Evolutionary conservation across 2,113 vertebrate species (phyloP).

Genomic region (Columba janthina): DNA sequence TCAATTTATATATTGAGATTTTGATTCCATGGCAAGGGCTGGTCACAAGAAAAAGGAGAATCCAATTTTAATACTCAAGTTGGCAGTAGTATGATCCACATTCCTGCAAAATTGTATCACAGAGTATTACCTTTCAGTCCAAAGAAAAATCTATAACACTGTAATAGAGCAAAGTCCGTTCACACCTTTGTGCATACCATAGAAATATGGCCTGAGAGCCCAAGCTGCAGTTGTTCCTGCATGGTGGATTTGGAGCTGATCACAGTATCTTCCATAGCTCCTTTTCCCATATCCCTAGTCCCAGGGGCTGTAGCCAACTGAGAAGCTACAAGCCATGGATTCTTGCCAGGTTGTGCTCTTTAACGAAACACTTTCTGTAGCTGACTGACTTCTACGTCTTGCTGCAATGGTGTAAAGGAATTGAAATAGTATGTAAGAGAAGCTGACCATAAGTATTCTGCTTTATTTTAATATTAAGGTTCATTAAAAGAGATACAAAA

Average conservation of each 20-base stretch:
- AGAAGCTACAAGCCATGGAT: background rate
- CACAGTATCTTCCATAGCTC: rapidly evolving
- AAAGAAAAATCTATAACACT: background rate
- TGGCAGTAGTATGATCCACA: background rate
- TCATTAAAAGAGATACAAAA: background rate
- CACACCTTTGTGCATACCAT: background rate
- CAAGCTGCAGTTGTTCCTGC: background rate
- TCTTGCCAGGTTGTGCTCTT: background rate
- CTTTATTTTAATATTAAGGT: background rate
- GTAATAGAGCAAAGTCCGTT: background rate
- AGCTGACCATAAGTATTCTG: background rate
- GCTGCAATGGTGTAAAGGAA: background rate
- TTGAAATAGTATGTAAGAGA: background rate
- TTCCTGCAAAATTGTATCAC: background rate
- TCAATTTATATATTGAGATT: background rate
- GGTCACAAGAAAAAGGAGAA: background rate
- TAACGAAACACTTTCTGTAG: background rate
- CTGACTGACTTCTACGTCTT: background rate
- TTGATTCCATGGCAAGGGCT: background rate
- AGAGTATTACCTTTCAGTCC: background rate
- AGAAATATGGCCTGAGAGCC: background rate
- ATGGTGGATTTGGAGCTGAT: background rate
- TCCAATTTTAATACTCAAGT: background rate
- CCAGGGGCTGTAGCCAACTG: background rate
- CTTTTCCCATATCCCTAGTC: background rate